Evolutionary conservation across 2,113 vertebrate species (phyloP).

Genomic region (Hippocampus zosterae): DNA sequence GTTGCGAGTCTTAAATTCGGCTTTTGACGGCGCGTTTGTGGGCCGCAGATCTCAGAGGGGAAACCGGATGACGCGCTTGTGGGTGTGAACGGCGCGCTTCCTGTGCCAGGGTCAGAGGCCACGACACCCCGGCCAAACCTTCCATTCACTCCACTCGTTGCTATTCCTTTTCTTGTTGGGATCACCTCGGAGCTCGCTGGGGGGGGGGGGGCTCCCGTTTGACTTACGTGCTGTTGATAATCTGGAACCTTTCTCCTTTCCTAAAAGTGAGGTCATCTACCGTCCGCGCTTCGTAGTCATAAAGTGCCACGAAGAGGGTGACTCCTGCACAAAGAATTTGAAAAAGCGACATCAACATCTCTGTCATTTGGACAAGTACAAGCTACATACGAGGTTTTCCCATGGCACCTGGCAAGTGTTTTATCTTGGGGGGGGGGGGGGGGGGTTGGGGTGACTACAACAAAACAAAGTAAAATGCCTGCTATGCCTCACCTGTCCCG

Average conservation of each 20-base stretch:
- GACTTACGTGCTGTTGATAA: slow-evolving; percentile 98
- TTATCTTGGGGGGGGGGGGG: no score
- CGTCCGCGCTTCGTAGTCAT: slow-evolving; percentile 94
- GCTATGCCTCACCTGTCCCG: slow-evolving; percentile 78
- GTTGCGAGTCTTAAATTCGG: no score
- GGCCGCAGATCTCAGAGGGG: no score
- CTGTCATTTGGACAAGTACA: neutral
- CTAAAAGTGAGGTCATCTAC: slow-evolving; percentile 97
- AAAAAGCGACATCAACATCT: neutral
- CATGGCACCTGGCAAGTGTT: no score
- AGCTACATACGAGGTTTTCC: no score
- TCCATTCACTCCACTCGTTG: no score
- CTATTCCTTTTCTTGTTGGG: slow-evolving; percentile 7
- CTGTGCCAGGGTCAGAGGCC: slow-evolving; percentile 30
- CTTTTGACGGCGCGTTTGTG: no score
- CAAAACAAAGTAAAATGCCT: no score
- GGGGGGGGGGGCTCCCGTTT: slow-evolving; percentile 1
- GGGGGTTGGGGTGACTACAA: no score
- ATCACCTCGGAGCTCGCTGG: slow-evolving; percentile 9
- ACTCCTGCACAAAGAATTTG: slow-evolving; percentile 76
- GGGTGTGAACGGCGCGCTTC: slow-evolving; percentile 44
- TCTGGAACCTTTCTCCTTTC: slow-evolving; percentile 97
- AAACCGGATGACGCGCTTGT: slow-evolving; percentile 1
- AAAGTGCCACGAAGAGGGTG: slow-evolving; percentile 95
- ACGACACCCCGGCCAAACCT: neutral